Conservation (phyloP, 2,797 vertebrate genomes). For the Pachyuromys duprasi region DNA sequence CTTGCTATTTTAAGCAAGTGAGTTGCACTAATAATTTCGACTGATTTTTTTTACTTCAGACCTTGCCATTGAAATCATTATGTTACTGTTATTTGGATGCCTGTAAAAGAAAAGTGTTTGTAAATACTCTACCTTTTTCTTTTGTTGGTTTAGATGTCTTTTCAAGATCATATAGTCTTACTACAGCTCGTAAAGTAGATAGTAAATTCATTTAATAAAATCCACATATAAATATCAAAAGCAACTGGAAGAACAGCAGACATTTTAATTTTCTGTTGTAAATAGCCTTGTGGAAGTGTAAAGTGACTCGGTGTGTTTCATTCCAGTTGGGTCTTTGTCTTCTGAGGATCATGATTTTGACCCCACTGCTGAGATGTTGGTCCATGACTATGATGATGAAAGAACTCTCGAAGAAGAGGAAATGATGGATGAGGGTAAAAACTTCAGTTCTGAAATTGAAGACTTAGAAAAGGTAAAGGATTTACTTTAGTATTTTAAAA, state of each 20-base stretch:
- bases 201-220: slow-evolving; percentile 54
- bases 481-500: neutral
- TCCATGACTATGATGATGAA: slow-evolving; percentile 98
- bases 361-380: slow-evolving; percentile 98
- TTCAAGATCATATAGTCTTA: neutral
- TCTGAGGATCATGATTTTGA: slow-evolving; percentile 99
- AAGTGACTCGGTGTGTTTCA: slow-evolving; percentile 70
- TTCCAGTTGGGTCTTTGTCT: slow-evolving; percentile 97
- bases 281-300: neutral
- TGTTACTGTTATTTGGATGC: neutral
- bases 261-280: slow-evolving; percentile 44
- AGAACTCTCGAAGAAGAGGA: slow-evolving; percentile 98
- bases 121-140: slow-evolving; percentile 19
- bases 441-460: slow-evolving; percentile 96
- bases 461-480: slow-evolving; percentile 96
- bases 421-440: slow-evolving; percentile 95
- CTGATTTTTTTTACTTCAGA: slow-evolving; percentile 15
- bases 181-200: slow-evolving; percentile 3
- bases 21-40: neutral
- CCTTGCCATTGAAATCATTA: neutral
- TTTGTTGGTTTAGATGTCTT: slow-evolving; percentile 37
- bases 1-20: slow-evolving; percentile 11
- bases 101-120: neutral
- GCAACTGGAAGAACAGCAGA: slow-evolving; percentile 4
- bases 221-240: neutral